Percentiles rank a stretch among this genome's conserved stretches.
These are phyloP conservation scores for Chamaea fasciata DNA, from an alignment of 2,113 vertebrate species.

Conservation along the genomic window DNA sequence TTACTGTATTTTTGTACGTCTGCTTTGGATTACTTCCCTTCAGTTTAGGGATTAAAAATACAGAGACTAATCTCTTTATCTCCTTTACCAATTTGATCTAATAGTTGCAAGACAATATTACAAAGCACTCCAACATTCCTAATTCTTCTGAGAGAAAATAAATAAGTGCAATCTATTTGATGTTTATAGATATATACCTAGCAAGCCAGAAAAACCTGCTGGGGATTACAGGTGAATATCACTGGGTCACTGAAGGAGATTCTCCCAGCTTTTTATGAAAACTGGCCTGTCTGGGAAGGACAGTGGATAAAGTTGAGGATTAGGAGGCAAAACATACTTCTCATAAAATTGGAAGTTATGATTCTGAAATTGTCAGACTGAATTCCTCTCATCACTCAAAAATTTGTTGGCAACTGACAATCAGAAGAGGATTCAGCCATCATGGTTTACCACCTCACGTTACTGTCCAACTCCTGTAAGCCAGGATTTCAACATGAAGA, in stretches of 20 bases:
- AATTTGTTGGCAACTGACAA: background rate
- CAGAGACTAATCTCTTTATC: background rate
- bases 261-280: background rate
- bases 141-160: background rate
- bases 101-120: background rate
- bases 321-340: background rate
- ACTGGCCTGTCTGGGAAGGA: background rate
- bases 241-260: background rate
- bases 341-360: background rate
- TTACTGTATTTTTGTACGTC: background rate
- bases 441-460: background rate
- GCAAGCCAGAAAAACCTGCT: background rate
- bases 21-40: background rate
- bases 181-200: background rate
- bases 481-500: background rate
- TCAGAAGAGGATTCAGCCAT: background rate
- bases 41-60: background rate
- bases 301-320: background rate
- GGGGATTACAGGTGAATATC: background rate
- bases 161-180: background rate
- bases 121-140: background rate
- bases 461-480: background rate
- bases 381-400: background rate
- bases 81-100: background rate
- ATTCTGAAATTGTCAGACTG: background rate